Base-by-base conservation (phyloP, 2,797 vertebrate genomes). In the Echeneis naucrates region DNA sequence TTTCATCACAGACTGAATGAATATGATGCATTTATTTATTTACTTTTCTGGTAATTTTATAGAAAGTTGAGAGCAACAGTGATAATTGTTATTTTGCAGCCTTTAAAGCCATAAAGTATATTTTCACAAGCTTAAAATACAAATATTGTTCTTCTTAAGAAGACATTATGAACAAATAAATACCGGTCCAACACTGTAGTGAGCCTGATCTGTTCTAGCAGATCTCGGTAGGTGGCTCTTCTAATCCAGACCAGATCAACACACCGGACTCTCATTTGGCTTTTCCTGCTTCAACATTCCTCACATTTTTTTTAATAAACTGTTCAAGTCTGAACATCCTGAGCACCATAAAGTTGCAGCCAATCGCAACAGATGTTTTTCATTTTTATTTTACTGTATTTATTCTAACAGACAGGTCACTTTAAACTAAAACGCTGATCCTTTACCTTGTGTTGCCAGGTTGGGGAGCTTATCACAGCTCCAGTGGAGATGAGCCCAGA, bases 391-490 rank as follows among this genome's bases (percentile, higher is more conserved):
- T n/a, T n/a, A n/a, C n/a, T n/a, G n/a, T n/a, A n/a, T n/a, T n/a
- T n/a, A n/a, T 37, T 54, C 12, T 14, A 5, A 4, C 2, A 33
- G 2, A 17, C 37, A n/a, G n/a, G n/a, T n/a, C n/a, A n/a, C n/a
- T n/a, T n/a, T n/a, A n/a, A n/a, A n/a, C n/a, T n/a, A n/a, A n/a
- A n/a, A n/a, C n/a, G n/a, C n/a, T 4, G 16, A 51, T 4, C 0
- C 10, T 79, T 73, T 79, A 92, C 89, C 89, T 84, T 86, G 38
- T 60, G 26, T 51, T 42, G 19, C 65, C 64, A 57, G 64, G 63
- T 6, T 42, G 71, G 57, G 74, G 80, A 87, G 82, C 81, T 84
- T 87, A 68, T 72, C 82, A 63, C 56, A 78, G 87, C 78, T 77
- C 72, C 83, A 85, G 72, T 76, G 85, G 74, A 87, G 80, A 50